Base-by-base conservation (phyloP, 2,888 invertebrate species). In the Crematogaster levior region DNA sequence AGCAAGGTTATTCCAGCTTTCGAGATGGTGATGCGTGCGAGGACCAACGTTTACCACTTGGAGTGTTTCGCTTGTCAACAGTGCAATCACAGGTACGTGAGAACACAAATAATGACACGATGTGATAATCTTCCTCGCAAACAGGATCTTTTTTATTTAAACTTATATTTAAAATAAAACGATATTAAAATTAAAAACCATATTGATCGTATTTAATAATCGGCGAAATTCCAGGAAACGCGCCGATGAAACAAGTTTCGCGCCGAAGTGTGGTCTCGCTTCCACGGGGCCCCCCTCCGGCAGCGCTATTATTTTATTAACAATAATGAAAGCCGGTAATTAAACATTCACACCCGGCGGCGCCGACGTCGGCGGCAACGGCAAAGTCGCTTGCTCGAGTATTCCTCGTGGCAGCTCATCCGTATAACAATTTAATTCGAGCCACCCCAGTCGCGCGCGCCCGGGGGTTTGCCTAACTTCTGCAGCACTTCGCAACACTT, bases 1-100 rank as follows among this genome's bases (percentile, higher is more conserved):
- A 97, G 97, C 95, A 98, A 98, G 96, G 97, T 97, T 94, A 98
- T 98, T 95, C 98, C 98, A 85, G 98, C 98, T 88, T 98, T 98
- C 95, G 98, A 98, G 95, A 98, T 98, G 98, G 98, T 98, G 92
- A 98, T 98, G 98, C 96, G 98, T 94, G 98, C 98, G 89, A 97
- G 97, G 95, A 97, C 97, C 93, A 98, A 98, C 95, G 98, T 98
- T 88, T 98, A 98, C 95, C 98, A 98, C 95, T 96, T 98, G 95
- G 98, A 98, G 95, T 98, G 98, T 95, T 98, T 98, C 95, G 98
- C 98, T 91, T 98, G 98, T 95, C 98, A 98, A 95, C 98, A 98
- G 94, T 98, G 98, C 95, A 98, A 97, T 95, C 98, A 98, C 96
- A 98, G 98, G 98, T 98, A 95, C 95, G 94, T 82, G 1, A 43